Conservation (phyloP, 2,797 vertebrate species). For the Moxostoma hubbsi region DNA sequence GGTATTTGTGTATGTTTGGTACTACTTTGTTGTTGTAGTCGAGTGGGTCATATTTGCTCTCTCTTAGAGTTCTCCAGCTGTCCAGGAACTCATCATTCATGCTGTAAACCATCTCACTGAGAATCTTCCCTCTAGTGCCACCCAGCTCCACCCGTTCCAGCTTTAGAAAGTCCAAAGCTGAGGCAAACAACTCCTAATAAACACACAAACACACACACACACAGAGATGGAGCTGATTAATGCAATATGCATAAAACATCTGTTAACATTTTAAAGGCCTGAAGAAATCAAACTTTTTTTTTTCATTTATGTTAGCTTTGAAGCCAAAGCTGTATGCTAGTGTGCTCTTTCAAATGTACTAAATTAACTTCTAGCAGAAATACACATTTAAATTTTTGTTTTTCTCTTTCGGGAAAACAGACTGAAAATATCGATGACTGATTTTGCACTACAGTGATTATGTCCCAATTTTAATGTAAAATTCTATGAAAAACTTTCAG, state of each 20-base stretch:
- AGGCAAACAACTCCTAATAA: conserved; percentile 76
- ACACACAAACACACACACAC: conserved; percentile 14
- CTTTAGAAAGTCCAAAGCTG: conserved; percentile 79
- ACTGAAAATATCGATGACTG: too few relatives aligned
- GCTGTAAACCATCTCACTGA: conserved; percentile 74
- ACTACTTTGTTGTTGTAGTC: conserved; percentile 74
- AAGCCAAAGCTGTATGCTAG: too few relatives aligned
- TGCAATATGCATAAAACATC: background rate
- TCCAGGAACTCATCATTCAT: conserved; percentile 80
- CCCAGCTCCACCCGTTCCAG: conserved; percentile 77
- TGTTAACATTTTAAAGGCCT: too few relatives aligned
- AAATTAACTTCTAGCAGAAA: too few relatives aligned
- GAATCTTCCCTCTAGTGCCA: conserved; percentile 74
- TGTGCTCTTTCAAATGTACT: too few relatives aligned
- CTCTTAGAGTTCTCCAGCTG: conserved; percentile 74
- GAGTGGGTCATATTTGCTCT: conserved; percentile 80
- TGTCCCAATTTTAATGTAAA: too few relatives aligned
- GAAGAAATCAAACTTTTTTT: too few relatives aligned
- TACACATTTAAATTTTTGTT: too few relatives aligned
- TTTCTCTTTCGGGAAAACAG: too few relatives aligned
- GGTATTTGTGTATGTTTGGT: background rate
- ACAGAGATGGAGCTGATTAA: background rate
- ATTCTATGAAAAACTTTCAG: too few relatives aligned
- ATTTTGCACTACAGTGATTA: too few relatives aligned
- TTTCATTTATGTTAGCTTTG: too few relatives aligned